These are phyloP conservation scores for Bathybates hornii DNA, from an alignment of 2,113 vertebrate genomes.

Conservation along the genomic window DNA sequence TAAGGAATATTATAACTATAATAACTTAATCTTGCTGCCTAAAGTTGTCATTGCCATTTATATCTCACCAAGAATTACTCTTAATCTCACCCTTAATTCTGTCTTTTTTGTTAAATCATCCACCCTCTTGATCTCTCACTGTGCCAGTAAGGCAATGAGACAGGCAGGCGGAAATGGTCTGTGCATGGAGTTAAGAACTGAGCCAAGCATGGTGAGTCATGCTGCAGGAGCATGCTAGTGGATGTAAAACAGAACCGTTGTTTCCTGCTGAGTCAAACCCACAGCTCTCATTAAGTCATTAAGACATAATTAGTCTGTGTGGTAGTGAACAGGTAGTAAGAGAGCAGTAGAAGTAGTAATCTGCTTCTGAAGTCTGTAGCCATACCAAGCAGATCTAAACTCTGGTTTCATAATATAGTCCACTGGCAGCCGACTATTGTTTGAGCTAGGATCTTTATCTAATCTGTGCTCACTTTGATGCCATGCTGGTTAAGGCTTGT, in stretches of 20 bases:
- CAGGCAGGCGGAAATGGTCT: neutral
- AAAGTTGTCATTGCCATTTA: neutral
- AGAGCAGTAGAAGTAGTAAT: neutral
- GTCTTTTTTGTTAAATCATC: neutral
- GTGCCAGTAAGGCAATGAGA: neutral
- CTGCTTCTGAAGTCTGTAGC: neutral
- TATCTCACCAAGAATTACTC: neutral
- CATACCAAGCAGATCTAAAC: neutral
- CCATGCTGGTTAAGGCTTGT: neutral
- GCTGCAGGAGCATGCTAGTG: conserved; percentile 48
- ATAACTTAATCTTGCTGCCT: neutral
- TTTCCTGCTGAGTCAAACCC: conserved; percentile 68
- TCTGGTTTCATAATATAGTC: neutral
- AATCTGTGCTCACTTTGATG: neutral
- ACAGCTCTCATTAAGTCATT: conserved; percentile 64
- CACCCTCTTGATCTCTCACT: neutral
- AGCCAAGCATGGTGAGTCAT: conserved; percentile 52
- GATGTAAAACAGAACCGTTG: conserved; percentile 65
- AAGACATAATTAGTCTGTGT: conserved; percentile 58
- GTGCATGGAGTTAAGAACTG: neutral
- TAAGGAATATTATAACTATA: neutral
- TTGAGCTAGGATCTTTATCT: conserved; percentile 20
- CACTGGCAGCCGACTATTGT: neutral
- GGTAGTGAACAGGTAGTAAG: conserved; percentile 55
- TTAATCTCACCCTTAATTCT: neutral